Evolutionary conservation across 2,113 vertebrate genomes (phyloP).

Genomic region (Dasyornis broadbenti): DNA sequence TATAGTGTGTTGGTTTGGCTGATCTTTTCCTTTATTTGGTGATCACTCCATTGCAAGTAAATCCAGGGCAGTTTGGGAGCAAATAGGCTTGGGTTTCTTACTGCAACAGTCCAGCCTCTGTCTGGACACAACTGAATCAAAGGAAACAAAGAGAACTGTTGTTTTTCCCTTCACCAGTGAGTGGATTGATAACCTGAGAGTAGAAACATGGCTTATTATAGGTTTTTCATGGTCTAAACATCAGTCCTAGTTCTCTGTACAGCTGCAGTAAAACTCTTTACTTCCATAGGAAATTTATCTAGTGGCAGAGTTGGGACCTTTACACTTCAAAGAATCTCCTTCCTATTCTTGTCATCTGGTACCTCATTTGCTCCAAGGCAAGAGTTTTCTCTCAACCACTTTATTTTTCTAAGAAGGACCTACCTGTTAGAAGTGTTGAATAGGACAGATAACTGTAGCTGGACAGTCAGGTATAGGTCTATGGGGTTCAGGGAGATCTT

Average conservation of each 20-base stretch:
- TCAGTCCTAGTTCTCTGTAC: background rate
- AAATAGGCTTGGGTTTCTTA: background rate
- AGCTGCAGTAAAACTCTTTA: background rate
- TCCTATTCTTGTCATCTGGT: background rate
- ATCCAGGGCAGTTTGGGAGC: background rate
- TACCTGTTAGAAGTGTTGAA: background rate
- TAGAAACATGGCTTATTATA: background rate
- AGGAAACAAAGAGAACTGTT: background rate
- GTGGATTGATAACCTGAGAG: background rate
- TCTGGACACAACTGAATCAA: background rate
- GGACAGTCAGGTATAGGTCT: background rate
- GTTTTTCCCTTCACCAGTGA: background rate
- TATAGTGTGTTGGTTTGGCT: constrained; percentile 14
- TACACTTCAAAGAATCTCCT: background rate
- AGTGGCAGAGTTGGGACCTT: background rate
- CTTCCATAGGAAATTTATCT: background rate
- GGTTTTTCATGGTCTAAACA: background rate
- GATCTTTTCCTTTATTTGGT: background rate
- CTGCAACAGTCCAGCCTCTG: background rate
- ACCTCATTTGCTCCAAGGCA: background rate
- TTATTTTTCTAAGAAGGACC: background rate
- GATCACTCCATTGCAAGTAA: background rate
- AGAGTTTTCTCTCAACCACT: background rate
- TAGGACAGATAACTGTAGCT: background rate
- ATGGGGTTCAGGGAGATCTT: background rate